Evolutionary conservation across 1,140 invertebrate genomes (phyloP), one percentile per base, ranked within the genome.

Genomic region (Drosophila prosaltans): DNA sequence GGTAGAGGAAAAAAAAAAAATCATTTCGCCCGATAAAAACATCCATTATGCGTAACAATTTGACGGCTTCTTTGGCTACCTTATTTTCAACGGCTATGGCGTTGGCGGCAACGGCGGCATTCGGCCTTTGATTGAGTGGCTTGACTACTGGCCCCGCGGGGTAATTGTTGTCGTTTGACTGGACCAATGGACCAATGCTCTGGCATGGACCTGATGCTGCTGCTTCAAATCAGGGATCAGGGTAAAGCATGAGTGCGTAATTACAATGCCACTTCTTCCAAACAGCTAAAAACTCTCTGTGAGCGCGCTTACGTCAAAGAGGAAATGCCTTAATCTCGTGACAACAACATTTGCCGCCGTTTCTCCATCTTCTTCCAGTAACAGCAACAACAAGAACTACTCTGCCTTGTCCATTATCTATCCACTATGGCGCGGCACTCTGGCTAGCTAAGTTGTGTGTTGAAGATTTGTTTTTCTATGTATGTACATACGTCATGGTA

Each of bases 31-130:
- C 80, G 85, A 89, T 89, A 89, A 89, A 89, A 89, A 89, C 80
- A 89, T 89, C 84, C 84, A 89, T 89, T 89, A 89, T 89, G 84
- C 78, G 84, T 89, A 89, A 89, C 84, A 89, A 89, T 89, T 89
- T 89, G 84, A 89, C 84, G 84, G 84, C 84, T 89, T 83, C 84
- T 89, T 89, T 84, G 84, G 84, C 84, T 89, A 89, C 84, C 63
- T 80, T 75, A 71, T 88, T 74, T 67, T 45, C 28, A 21, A 73
- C 54, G 45, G 62, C 65, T 66, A 9, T 40, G 55, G 62, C 68
- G 16, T 62, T 65, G 70, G 71, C 74, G 77, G 69, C 74, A 69
- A 32, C 45, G 48, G 63, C 69, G 64, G 72, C 62, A 70, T 86
- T 84, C 55, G 77, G 77, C 80, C 84, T 89, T 89, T 89, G 84